Evolutionary conservation across 2,797 vertebrate species (phyloP).

Genomic region (Gadopsis marmoratus): DNA sequence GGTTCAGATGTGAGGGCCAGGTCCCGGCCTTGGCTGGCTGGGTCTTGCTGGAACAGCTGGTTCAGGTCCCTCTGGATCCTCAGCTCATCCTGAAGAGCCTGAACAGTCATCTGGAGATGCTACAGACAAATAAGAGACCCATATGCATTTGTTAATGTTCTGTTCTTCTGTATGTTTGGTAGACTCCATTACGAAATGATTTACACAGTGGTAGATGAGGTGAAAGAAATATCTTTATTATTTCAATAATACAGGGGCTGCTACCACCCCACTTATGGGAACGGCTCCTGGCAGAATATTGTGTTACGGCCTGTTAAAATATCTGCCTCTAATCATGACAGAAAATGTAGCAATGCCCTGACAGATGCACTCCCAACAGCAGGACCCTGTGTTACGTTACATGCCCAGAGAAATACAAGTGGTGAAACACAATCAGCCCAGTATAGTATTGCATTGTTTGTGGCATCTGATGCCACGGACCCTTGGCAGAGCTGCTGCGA

Average conservation of each 20-base stretch:
- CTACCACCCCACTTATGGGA: not conserved
- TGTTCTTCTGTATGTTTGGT: conserved; percentile 12
- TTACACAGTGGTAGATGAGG: not conserved
- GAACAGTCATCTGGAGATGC: conserved; percentile 99
- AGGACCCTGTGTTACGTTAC: conserved; percentile 67
- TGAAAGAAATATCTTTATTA: conserved; percentile 21
- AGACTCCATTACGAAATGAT: conserved; percentile 11
- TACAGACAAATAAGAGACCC: conserved; percentile 65
- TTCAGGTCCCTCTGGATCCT: conserved; percentile 97
- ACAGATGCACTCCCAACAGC: conserved; percentile 48
- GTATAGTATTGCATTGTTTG: conserved; percentile 81
- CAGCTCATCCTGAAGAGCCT: conserved; percentile 97
- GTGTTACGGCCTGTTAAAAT: conserved; percentile 36
- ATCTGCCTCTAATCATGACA: conserved; percentile 50
- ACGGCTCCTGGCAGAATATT: conserved; percentile 35
- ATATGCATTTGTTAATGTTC: not conserved
- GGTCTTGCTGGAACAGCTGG: conserved; percentile 96
- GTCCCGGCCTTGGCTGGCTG: conserved; percentile 86
- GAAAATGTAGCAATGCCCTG: conserved; percentile 34
- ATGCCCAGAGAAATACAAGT: conserved; percentile 65
- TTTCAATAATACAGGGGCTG: not conserved
- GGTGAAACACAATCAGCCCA: conserved; percentile 77
- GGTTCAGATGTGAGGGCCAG: conserved; percentile 90
- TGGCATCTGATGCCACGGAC: conserved; percentile 75
- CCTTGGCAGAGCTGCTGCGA: conserved; percentile 66